Conservation (phyloP, 2,113 vertebrate species). For the Pandion haliaetus region DNA sequence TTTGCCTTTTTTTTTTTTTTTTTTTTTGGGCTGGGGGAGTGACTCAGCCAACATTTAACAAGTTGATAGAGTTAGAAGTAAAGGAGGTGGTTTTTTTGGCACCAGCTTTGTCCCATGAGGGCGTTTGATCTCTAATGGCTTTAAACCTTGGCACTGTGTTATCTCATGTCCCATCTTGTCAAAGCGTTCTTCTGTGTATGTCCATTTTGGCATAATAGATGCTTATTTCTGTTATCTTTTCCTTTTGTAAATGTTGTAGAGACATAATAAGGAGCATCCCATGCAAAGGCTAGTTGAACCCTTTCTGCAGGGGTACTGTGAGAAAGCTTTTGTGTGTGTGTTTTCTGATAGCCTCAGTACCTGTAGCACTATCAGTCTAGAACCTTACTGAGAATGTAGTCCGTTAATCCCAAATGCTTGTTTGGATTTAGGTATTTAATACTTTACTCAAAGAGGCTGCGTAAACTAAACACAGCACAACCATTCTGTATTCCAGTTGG, state of each 20-base stretch:
- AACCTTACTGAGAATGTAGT: not conserved
- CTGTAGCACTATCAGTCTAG: not conserved
- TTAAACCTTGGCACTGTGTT: not conserved
- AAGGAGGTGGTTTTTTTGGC: not conserved
- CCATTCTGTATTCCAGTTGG: not conserved
- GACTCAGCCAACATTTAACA: not conserved
- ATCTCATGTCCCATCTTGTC: not conserved
- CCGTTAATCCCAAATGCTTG: not conserved
- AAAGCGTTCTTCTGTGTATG: not conserved
- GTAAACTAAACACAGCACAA: not conserved
- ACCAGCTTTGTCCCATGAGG: not conserved
- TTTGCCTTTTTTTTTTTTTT: not conserved
- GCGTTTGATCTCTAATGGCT: not conserved
- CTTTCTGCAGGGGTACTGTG: not conserved
- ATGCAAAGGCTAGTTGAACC: not conserved
- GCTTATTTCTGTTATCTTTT: not conserved
- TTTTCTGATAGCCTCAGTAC: not conserved
- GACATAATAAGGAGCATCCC: not conserved
- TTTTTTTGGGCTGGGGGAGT: not conserved
- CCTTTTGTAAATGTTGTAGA: not conserved
- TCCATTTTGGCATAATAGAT: not conserved
- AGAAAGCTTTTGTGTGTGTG: not conserved
- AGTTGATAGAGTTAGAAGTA: not conserved
- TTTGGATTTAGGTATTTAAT: not conserved
- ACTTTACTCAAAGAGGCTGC: not conserved